A percentile compares a stretch with the other conserved stretches of the same genome.
phyloP scores from a whole-genome alignment of 2,113 vertebrate genomes.

The Channa argus region DNA sequence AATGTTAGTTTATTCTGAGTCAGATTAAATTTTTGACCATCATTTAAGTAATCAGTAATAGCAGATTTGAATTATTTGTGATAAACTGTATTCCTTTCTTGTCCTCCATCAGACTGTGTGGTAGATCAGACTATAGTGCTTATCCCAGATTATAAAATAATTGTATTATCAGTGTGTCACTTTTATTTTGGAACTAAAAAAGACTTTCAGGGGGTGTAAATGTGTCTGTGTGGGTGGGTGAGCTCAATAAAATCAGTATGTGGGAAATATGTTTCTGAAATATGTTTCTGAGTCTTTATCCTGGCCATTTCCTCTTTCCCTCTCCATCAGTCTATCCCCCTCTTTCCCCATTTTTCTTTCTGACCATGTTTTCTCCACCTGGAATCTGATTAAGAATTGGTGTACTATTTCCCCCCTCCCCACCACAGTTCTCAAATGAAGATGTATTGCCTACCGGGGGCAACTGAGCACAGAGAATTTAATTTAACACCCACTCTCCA shows the following conservation, averaged over 20 bases:
- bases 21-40: too few species aligned
- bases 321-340: constrained; percentile 23
- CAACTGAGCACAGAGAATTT: constrained; percentile 90
- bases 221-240: not conserved
- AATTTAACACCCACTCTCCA: constrained; percentile 94
- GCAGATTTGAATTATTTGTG: too few species aligned
- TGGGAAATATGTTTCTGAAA: not conserved
- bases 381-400: constrained; percentile 69
- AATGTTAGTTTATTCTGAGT: too few species aligned
- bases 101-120: too few species aligned
- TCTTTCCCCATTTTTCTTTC: constrained; percentile 27
- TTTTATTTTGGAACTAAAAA: too few species aligned
- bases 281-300: not conserved
- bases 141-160: too few species aligned
- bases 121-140: too few species aligned
- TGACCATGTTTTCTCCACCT: constrained; percentile 6
- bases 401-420: constrained; percentile 66
- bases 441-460: constrained; percentile 92
- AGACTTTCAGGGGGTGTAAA: too few species aligned
- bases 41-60: too few species aligned
- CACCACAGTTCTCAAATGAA: constrained; percentile 94
- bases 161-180: too few species aligned
- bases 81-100: too few species aligned
- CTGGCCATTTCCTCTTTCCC: not conserved
- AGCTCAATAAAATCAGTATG: not conserved